Percentiles rank a stretch among this genome's conserved stretches.
Conservation (phyloP, 2,113 vertebrate genomes). For the Seriola quinqueradiata region DNA sequence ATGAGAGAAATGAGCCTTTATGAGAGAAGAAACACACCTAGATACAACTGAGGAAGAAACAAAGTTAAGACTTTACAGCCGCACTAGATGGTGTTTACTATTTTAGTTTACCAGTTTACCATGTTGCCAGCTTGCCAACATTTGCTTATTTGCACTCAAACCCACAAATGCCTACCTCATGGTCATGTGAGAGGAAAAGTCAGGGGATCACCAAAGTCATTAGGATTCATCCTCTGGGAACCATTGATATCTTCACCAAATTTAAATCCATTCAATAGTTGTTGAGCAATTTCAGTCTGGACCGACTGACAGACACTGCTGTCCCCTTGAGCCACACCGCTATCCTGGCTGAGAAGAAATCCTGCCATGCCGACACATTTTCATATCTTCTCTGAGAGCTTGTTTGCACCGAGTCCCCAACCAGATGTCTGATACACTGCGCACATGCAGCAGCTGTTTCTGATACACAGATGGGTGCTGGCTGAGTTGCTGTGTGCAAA, state of each 20-base stretch:
- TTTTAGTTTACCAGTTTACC: too few species aligned
- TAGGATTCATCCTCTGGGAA: not conserved
- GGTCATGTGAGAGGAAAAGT: too few species aligned
- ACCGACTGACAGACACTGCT: not conserved
- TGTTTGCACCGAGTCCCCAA: conserved; percentile 45
- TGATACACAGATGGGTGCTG: conserved; percentile 68
- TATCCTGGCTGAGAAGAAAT: not conserved
- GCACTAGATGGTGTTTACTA: not conserved
- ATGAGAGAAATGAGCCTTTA: not conserved
- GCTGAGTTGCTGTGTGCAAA: conserved; percentile 54
- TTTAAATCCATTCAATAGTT: not conserved
- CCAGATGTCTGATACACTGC: conserved; percentile 66
- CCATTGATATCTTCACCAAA: too few species aligned
- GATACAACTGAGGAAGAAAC: not conserved
- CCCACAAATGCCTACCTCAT: too few species aligned
- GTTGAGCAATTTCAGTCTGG: not conserved
- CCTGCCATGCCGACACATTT: conserved; percentile 17
- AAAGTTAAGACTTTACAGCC: not conserved
- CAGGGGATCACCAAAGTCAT: not conserved
- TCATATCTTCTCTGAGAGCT: conserved; percentile 30
- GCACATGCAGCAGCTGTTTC: conserved; percentile 71
- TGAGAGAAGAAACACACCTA: conserved; percentile 8
- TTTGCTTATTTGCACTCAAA: not conserved
- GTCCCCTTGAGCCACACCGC: not conserved
- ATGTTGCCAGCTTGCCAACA: too few species aligned